phyloP scores from a whole-genome alignment of 1,140 invertebrate species.

The Drosophila tsacasi region DNA sequence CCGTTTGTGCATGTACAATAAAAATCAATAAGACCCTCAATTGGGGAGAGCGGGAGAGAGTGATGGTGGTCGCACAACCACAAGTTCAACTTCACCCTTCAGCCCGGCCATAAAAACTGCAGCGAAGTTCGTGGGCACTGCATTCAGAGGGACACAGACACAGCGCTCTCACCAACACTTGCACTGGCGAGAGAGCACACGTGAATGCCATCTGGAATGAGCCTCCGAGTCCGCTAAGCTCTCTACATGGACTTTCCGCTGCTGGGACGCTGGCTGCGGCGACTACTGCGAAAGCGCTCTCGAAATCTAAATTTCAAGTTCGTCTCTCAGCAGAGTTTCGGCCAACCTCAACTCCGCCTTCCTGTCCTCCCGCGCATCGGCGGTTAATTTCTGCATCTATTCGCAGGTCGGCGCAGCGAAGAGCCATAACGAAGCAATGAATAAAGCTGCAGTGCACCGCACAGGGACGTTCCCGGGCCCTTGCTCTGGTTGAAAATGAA shows the following conservation, averaged over 20 bases:
- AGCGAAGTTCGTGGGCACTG: slow-evolving; percentile 27
- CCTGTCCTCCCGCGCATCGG: slow-evolving; percentile 2
- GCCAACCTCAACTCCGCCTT: slow-evolving; percentile 12
- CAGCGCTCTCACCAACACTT: slow-evolving; percentile 33
- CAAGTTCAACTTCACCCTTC: slow-evolving; percentile 27
- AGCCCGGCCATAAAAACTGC: slow-evolving; percentile 27
- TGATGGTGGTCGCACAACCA: slow-evolving; percentile 34
- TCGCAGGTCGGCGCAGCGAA: slow-evolving; percentile 37
- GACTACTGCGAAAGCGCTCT: slow-evolving; percentile 46
- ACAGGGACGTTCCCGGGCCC: slow-evolving; percentile 41
- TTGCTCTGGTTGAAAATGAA: slow-evolving; percentile 78
- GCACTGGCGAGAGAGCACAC: background rate
- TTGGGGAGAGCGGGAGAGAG: slow-evolving; percentile 23
- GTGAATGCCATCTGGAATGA: slow-evolving; percentile 16
- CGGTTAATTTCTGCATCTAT: slow-evolving; percentile 54
- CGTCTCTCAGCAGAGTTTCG: slow-evolving; percentile 58
- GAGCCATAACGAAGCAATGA: slow-evolving; percentile 35
- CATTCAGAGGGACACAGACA: slow-evolving; percentile 6
- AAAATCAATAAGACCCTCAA: slow-evolving; percentile 67
- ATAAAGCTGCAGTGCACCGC: slow-evolving; percentile 26
- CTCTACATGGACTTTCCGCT: slow-evolving; percentile 36
- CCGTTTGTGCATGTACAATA: slow-evolving; percentile 16
- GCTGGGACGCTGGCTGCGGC: slow-evolving; percentile 1
- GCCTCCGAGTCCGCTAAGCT: slow-evolving; percentile 36
- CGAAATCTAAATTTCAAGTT: slow-evolving; percentile 83